These are phyloP conservation scores for Drosophila ohnishii DNA, from an alignment of 1,140 invertebrate genomes.

Conservation along the genomic window DNA sequence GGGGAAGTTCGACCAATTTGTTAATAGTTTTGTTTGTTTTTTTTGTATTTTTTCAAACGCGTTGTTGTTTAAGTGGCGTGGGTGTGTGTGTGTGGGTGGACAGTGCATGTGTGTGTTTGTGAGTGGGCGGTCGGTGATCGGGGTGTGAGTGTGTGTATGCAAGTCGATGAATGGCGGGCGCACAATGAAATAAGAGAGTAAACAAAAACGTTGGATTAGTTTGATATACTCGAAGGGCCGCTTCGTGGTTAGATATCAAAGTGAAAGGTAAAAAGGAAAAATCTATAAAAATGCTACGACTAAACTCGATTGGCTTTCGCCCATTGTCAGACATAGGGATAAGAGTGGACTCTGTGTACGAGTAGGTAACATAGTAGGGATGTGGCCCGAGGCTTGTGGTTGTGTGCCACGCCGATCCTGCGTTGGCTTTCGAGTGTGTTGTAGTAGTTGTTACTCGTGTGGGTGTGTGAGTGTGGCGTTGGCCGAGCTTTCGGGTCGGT, in stretches of 20 bases:
- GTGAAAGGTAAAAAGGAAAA: conserved; percentile 42
- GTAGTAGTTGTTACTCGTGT: conserved; percentile 37
- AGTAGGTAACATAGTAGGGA: conserved; percentile 4
- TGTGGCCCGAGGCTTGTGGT: conserved; percentile 20
- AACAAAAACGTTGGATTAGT: conserved; percentile 76
- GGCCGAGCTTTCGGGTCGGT: conserved; percentile 24
- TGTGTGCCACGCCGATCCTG: conserved; percentile 52
- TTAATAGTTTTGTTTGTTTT: conserved; percentile 21
- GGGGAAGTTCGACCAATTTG: conserved; percentile 55
- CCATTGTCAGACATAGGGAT: conserved; percentile 17
- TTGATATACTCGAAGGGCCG: conserved; percentile 52
- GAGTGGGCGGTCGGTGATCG: background rate
- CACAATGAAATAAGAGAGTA: conserved; percentile 77
- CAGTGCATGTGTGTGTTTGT: conserved; percentile 6
- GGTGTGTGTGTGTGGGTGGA: conserved; percentile 1
- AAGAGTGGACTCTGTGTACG: conserved; percentile 11
- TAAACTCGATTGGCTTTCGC: conserved; percentile 33
- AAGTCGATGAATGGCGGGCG: conserved; percentile 55
- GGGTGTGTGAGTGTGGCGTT: conserved; percentile 29
- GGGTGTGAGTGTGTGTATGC: conserved; percentile 6
- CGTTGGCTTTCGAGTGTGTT: conserved; percentile 24
- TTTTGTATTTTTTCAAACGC: conserved; percentile 69
- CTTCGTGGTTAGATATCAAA: conserved; percentile 54
- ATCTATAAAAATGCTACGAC: conserved; percentile 44
- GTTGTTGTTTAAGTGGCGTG: conserved; percentile 39